Percentiles rank a stretch among this genome's conserved stretches.
These are phyloP conservation scores for Austrolebias charrua DNA, from an alignment of 2,797 vertebrate genomes.

Conservation along the genomic window DNA sequence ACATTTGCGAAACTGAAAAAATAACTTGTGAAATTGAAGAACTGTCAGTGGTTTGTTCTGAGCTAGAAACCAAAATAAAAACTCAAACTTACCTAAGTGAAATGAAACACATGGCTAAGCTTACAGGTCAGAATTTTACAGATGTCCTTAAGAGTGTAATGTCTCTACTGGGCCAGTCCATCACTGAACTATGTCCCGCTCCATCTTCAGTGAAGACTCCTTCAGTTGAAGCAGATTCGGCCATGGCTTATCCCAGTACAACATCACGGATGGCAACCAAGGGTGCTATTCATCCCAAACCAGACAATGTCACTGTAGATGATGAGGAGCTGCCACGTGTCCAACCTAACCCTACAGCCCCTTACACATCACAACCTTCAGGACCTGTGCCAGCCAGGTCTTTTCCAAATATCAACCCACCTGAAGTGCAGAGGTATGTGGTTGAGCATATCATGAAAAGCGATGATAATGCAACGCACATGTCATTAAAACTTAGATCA, in stretches of 20 bases:
- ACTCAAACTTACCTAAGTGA: background rate
- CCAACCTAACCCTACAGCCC: too few species aligned
- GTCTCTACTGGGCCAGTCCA: too few species aligned
- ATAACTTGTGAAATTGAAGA: background rate
- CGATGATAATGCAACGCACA: background rate
- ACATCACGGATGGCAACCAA: too few species aligned
- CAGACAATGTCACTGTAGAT: too few species aligned
- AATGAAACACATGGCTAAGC: background rate
- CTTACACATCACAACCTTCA: background rate
- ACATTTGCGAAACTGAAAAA: background rate
- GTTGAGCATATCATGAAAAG: constrained; percentile 1
- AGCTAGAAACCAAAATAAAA: background rate
- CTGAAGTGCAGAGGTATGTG: background rate
- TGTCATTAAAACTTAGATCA: background rate
- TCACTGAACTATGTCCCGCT: background rate
- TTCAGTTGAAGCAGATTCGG: background rate
- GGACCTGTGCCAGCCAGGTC: background rate
- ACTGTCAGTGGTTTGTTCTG: background rate
- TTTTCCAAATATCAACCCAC: background rate
- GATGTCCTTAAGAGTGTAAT: background rate
- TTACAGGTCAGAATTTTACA: background rate
- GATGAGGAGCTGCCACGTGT: background rate
- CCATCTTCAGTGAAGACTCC: too few species aligned
- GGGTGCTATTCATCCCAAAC: too few species aligned
- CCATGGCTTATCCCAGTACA: too few species aligned